Conservation (phyloP, 2,888 invertebrate genomes). For the Coelinius sp. region DNA sequence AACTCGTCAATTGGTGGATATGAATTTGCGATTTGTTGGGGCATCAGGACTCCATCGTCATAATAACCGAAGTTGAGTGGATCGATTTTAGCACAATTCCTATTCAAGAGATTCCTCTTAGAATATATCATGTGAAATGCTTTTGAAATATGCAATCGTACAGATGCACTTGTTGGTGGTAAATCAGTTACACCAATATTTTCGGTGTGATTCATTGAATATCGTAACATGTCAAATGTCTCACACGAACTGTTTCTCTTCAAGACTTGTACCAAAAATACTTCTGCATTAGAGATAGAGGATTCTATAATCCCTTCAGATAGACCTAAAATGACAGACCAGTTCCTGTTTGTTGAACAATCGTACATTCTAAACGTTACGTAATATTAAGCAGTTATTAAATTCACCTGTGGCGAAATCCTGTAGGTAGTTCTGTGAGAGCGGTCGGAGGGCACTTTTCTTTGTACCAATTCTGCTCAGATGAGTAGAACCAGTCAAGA, state of each 20-base stretch:
- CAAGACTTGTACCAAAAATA: no score
- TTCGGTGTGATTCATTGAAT: no score
- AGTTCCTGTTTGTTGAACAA: no score
- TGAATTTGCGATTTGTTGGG: background rate
- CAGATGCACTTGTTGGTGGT: background rate
- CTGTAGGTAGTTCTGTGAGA: conserved; percentile 3
- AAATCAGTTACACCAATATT: background rate
- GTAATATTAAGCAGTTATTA: no score
- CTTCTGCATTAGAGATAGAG: no score
- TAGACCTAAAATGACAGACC: no score
- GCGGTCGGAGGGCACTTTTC: no score
- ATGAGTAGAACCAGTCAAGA: conserved; percentile 34
- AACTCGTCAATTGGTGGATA: background rate
- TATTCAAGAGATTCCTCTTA: background rate
- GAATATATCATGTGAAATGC: background rate
- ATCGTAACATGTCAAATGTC: no score
- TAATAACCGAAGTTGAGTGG: background rate
- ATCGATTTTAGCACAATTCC: background rate
- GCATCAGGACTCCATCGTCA: background rate
- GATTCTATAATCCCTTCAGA: no score
- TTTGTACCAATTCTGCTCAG: no score
- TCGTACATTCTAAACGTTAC: no score
- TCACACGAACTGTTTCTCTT: no score
- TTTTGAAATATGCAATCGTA: background rate
- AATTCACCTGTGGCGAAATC: conserved; percentile 27